A percentile compares a stretch with the other conserved stretches of the same genome.
These are phyloP conservation scores for Sceliomorpha sp. DNA, from an alignment of 2,888 invertebrate species.

Conservation along the genomic window DNA sequence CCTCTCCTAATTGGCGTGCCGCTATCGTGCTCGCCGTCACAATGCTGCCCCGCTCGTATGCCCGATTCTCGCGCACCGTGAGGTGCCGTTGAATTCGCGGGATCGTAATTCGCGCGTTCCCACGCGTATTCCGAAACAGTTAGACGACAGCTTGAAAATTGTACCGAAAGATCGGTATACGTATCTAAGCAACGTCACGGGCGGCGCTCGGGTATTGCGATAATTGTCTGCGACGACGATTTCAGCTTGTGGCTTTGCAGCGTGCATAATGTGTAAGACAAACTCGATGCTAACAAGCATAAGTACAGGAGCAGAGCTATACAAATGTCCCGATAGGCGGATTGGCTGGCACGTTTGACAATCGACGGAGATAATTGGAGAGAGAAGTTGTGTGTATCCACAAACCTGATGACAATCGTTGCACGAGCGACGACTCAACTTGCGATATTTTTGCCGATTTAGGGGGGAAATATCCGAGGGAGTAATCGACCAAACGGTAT, in stretches of 20 bases:
- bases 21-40: conserved; percentile 15
- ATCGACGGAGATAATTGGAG: conserved; percentile 40
- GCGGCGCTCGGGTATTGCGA: neutral
- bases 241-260: conserved; percentile 22
- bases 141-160: conserved; percentile 4
- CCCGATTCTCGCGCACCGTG: neutral
- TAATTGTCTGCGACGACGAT: conserved; percentile 18
- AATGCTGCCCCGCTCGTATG: conserved; percentile 13
- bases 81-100: too few relatives aligned
- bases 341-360: conserved; percentile 29
- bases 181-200: neutral
- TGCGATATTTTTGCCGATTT: too few relatives aligned
- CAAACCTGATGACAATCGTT: too few relatives aligned
- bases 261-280: conserved; percentile 37
- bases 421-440: too few relatives aligned
- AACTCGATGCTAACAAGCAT: conserved; percentile 37
- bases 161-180: conserved; percentile 6
- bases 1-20: conserved; percentile 27
- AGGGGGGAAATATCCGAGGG: too few relatives aligned
- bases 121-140: conserved; percentile 1
- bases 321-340: conserved; percentile 29
- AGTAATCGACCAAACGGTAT: too few relatives aligned
- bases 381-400: conserved; percentile 28
- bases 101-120: neutral
- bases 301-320: conserved; percentile 28